phyloP scores from a whole-genome alignment of 64 coral and sea anemone species.

The Stichodactyla mertensii region DNA sequence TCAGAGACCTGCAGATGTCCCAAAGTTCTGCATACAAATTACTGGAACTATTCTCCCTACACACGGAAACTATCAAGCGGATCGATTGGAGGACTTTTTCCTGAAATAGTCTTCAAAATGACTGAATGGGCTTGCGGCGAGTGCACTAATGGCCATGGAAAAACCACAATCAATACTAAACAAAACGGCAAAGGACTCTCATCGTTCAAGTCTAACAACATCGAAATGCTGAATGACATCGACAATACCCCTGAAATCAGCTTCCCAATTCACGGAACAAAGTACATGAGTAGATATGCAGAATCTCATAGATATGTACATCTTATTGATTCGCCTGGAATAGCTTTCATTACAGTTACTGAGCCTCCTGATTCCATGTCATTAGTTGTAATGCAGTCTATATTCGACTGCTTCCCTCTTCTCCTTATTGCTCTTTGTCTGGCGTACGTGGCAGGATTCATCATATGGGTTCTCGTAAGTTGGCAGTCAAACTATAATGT shows the following conservation, averaged over 20 bases:
- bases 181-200: neutral
- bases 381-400: constrained; percentile 7
- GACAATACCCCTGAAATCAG: constrained; percentile 47
- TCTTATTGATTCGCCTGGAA: constrained; percentile 49
- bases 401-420: constrained; percentile 33
- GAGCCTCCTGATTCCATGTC: constrained; percentile 1
- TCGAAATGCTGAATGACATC: constrained; percentile 39
- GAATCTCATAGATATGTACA: constrained; percentile 28
- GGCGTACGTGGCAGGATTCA: constrained; percentile 40
- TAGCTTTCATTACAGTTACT: constrained; percentile 37
- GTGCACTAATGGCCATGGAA: constrained; percentile 26
- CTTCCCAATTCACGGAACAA: constrained; percentile 64
- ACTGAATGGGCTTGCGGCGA: constrained; percentile 27
- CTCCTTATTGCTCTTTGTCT: constrained; percentile 19
- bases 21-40: constrained; percentile 44
- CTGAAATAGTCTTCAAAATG: constrained; percentile 25
- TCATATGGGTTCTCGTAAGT: constrained; percentile 61
- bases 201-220: neutral
- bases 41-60: constrained; percentile 37
- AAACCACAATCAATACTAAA: constrained; percentile 19
- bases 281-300: constrained; percentile 21
- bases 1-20: constrained; percentile 53
- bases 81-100: constrained; percentile 28
- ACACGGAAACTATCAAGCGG: neutral
- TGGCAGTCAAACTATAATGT: no score